Base-by-base conservation (phyloP, 2,113 vertebrate species). In the Myotis lucifugus region DNA sequence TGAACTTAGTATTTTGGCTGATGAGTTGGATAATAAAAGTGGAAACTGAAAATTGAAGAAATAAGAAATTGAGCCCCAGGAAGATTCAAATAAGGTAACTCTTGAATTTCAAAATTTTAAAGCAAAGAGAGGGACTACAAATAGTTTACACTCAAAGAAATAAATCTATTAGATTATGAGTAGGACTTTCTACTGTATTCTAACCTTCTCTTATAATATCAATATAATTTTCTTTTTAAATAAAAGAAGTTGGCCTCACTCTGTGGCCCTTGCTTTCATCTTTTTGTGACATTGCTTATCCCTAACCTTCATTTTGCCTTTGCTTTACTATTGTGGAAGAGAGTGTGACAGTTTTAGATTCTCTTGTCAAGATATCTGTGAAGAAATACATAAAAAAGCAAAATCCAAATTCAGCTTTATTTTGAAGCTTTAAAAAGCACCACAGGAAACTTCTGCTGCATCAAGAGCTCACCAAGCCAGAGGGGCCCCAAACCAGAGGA, bases 1-100 rank as follows among this genome's bases (percentile, higher is more conserved):
- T 6, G 19, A 77, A 10, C 34, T 69, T 54, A 76, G 40, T 72
- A 25, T 91, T 87, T 54, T 37, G 14, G 46, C 17, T 72, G 21
- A 19, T 42, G 34, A 72, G 46, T 83, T 34, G 73, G 42, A 73
- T 32, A 21, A 37, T 67, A 27, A 56, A 90, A 64, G 15, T 77
- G 32, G 11, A 95, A 83, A 82, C 23, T 83, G 73, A 95, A 84
- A 90, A 72, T 72, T 50, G 37, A 90, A 85, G 48, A 61, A 90
- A 85, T 46, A 85, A 73, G 25, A 91, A 69, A 40, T 19, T 48
- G 40, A 76, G 23, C 13, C 13, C 14, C 3, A 42, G 73, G 29
- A 78, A 48, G 54, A 79, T 40, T 74, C 46, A 67, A 89, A 34
- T 32, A 79, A 67, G 3, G 42, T 72, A 83, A 83, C 19, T 29